Percentiles rank a stretch among this genome's conserved stretches.
Conservation (phyloP, 2,113 vertebrate species). For the Nycticorax nycticorax region DNA sequence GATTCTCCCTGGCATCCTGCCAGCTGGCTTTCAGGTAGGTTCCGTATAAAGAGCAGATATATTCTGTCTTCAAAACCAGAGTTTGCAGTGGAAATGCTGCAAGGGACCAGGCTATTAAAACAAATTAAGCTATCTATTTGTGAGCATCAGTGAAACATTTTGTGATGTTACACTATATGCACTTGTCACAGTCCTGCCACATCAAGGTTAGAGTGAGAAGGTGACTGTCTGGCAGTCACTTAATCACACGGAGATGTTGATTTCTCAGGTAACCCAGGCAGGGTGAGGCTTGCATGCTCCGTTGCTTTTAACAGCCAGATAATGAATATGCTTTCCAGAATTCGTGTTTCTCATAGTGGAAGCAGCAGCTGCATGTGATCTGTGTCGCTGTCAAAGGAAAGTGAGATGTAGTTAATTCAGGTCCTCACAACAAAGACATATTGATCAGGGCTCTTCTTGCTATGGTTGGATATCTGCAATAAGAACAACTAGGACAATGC, state of each 20-base stretch:
- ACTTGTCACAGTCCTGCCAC: slow-evolving; percentile 11
- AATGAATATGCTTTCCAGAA: slow-evolving; percentile 67
- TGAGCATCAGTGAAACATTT: neutral
- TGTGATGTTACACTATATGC: neutral
- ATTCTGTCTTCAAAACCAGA: neutral
- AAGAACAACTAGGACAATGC: neutral
- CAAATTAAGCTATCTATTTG: slow-evolving; percentile 45
- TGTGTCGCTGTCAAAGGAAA: slow-evolving; percentile 49
- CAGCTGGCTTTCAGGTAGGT: neutral
- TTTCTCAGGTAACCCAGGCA: slow-evolving; percentile 29
- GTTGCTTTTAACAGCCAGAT: slow-evolving; percentile 51
- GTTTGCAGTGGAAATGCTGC: neutral
- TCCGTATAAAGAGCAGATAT: neutral
- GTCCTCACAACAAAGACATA: slow-evolving; percentile 7
- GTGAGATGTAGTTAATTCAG: slow-evolving; percentile 59
- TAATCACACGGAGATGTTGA: slow-evolving; percentile 27
- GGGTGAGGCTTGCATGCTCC: neutral
- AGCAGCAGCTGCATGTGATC: slow-evolving; percentile 59
- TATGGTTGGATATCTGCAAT: neutral
- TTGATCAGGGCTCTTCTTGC: neutral
- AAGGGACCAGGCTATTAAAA: neutral
- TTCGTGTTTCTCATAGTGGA: neutral
- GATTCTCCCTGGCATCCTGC: neutral
- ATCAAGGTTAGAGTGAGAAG: slow-evolving; percentile 53
- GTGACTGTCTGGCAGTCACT: slow-evolving; percentile 35